phyloP scores from a whole-genome alignment of 2,888 invertebrate genomes.

The Thereva nobilitata region DNA sequence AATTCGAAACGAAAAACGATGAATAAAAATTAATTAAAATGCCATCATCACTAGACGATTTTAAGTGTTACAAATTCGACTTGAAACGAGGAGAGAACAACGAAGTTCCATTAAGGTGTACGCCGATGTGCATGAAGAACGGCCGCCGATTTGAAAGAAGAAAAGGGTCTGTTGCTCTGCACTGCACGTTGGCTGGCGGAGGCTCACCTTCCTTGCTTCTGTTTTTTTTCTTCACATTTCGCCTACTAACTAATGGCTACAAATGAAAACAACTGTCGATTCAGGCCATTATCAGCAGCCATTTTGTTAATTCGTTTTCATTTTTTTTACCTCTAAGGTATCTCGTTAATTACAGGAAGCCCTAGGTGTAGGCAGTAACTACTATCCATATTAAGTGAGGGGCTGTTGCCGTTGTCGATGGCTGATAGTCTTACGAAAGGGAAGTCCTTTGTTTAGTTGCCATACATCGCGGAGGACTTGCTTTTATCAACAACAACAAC shows the following conservation, averaged over 20 bases:
- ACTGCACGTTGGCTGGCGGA: neutral
- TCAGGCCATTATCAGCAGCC: constrained; percentile 31
- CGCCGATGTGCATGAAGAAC: neutral
- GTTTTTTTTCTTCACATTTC: neutral
- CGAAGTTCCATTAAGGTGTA: constrained; percentile 12
- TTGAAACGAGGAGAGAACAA: too few species aligned
- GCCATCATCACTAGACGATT: constrained; percentile 26
- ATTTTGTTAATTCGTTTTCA: constrained; percentile 34
- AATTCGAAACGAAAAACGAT: neutral
- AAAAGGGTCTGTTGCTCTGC: neutral
- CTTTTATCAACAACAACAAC: too few species aligned
- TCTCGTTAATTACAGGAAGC: constrained; percentile 35
- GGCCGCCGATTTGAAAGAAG: constrained; percentile 9
- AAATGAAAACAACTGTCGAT: constrained; percentile 32
- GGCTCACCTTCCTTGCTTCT: neutral
- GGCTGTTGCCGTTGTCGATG: too few species aligned
- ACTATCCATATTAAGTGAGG: neutral
- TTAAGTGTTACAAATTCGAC: constrained; percentile 13
- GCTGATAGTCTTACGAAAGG: too few species aligned
- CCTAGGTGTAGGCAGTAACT: constrained; percentile 15
- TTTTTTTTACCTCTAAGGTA: constrained; percentile 26
- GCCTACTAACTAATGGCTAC: constrained; percentile 8
- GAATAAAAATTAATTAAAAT: constrained; percentile 28
- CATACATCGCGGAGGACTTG: too few species aligned
- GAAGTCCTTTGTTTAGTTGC: too few species aligned